Conservation (phyloP, 2,888 invertebrate species). For the Lasioglossum leucozonium region DNA sequence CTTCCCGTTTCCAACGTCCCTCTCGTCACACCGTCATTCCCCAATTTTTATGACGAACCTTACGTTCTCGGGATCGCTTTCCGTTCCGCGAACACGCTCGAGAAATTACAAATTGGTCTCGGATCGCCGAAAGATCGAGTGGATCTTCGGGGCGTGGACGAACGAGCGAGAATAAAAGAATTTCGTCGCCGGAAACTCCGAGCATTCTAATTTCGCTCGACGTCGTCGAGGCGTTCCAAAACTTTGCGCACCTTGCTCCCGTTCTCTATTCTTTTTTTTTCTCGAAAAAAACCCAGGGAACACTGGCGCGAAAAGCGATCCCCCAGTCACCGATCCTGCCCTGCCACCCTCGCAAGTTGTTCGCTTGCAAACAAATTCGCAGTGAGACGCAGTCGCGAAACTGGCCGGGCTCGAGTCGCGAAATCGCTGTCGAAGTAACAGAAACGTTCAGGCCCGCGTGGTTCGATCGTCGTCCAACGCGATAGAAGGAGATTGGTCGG, state of each 20-base stretch:
- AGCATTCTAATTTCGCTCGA: background rate
- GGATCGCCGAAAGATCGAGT: background rate
- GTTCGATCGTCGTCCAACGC: slow-evolving; percentile 7
- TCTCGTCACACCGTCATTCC: slow-evolving; percentile 29
- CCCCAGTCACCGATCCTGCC: background rate
- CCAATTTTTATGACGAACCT: background rate
- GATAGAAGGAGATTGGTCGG: slow-evolving; percentile 28
- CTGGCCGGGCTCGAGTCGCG: slow-evolving; percentile 33
- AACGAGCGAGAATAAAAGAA: background rate
- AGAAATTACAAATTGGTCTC: background rate
- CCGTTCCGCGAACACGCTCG: background rate
- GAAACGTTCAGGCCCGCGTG: background rate
- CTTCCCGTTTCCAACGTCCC: background rate
- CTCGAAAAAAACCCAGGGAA: background rate
- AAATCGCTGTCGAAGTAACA: background rate
- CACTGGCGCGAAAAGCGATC: background rate
- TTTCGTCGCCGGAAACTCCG: background rate
- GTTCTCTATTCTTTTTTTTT: background rate
- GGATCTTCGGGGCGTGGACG: background rate
- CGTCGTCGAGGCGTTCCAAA: background rate
- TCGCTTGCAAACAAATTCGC: slow-evolving; percentile 14
- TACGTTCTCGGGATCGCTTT: background rate
- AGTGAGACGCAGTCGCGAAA: slow-evolving; percentile 13
- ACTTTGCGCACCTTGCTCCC: background rate
- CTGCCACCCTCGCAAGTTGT: background rate